Evolutionary conservation across 64 coral and sea anemone species (phyloP), one percentile per base, ranked within the genome.

Genomic region (Stichodactyla mertensii): DNA sequence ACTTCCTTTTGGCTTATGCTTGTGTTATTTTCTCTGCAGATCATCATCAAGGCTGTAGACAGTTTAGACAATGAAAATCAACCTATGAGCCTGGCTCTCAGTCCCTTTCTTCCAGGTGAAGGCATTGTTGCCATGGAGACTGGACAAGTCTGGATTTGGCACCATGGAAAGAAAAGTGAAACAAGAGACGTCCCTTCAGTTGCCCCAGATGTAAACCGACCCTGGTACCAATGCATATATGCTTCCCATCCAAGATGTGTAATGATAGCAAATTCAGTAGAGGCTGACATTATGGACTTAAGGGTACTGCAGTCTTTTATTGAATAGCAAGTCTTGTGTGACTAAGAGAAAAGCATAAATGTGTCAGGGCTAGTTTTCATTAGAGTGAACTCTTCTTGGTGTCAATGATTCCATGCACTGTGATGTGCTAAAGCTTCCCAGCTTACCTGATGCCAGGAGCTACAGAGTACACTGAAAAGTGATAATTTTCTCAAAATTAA

Each of bases 101-200:
- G 85, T 79, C 96, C 96, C 4, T 98, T 92, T 82, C 86, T 98
- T 53, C 89, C 83, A 78, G 96, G 89, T 55, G 96, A 98, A 52
- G 85, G 66, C 77, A 57, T 92, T 10, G 78, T 92, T 83, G 85
- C 83, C 10, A 95, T 87, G 86, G 93, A 98, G 78, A 88, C 61
- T 52, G 96, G 96, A 20, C 67, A 70, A 84, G 80, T 87, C 18
- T 67, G 87, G 55, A 64, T 90, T 14, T 98, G 96, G 92, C 82
- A 74, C 26, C 55, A 70, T 77, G 78, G 82, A 5, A 92, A 92
- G 16, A 7, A 20, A 52, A 51, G 90, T 18, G 78, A 60, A 18
- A 62, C 52, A 7, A 26, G 86, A 22, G 6, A 67, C 85, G 57
- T 77, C 57, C 36, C 80, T 71, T 77, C 86, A 60, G 24, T 82